A percentile compares a stretch with the other conserved stretches of the same genome.
Evolutionary conservation across 1,140 invertebrate genomes (phyloP).

Genomic region (Megalopta genalis): DNA sequence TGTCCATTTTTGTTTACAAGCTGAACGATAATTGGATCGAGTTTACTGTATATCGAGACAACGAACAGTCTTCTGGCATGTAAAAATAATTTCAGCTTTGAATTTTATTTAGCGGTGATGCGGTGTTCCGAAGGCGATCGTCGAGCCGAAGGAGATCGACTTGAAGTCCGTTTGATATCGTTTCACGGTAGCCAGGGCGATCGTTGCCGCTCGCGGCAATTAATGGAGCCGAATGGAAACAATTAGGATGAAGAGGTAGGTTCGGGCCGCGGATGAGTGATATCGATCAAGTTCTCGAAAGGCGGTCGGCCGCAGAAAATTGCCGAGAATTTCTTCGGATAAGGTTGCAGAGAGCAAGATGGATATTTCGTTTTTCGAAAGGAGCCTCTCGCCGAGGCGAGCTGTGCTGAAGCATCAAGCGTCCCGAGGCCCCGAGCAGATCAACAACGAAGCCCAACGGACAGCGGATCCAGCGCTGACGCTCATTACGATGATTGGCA

Average conservation of each 20-base stretch:
- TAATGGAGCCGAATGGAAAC: slow-evolving; percentile 41
- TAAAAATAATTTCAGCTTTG: no score
- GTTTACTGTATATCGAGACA: no score
- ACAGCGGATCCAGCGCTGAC: slow-evolving; percentile 74
- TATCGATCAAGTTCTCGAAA: slow-evolving; percentile 47
- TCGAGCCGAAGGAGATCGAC: no score
- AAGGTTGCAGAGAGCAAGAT: slow-evolving; percentile 35
- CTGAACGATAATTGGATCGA: no score
- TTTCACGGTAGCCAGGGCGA: background rate
- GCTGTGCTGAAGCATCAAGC: slow-evolving; percentile 56
- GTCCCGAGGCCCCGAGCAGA: slow-evolving; percentile 44
- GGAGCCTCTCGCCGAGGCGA: slow-evolving; percentile 44
- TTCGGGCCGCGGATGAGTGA: slow-evolving; percentile 19
- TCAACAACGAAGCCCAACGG: slow-evolving; percentile 52
- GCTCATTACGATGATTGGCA: slow-evolving; percentile 80
- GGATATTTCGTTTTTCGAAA: slow-evolving; percentile 58
- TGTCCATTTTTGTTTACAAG: no score
- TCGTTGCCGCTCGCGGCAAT: slow-evolving; percentile 6
- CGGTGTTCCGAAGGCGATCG: background rate
- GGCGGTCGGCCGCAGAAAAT: slow-evolving; percentile 48
- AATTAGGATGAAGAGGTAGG: slow-evolving; percentile 17
- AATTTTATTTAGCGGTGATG: no score
- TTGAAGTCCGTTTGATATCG: background rate
- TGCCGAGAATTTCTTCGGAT: slow-evolving; percentile 59
- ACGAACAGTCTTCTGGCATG: no score